Evolutionary conservation across 2,113 vertebrate genomes (phyloP).

Genomic region (Crotalus helleri): DNA sequence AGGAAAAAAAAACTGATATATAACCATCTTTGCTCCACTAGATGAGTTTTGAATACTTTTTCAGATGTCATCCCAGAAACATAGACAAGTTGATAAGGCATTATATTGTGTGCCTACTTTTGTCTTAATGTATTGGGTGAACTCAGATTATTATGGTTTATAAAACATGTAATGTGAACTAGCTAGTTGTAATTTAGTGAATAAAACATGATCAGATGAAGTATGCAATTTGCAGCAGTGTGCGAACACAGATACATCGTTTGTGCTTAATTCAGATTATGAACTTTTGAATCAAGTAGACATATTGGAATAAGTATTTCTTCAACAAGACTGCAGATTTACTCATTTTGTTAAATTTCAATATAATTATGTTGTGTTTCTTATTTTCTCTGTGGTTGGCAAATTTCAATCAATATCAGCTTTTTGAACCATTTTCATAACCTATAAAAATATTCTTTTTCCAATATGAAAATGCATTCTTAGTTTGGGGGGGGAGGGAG

Average conservation of each 20-base stretch:
- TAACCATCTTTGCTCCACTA: not conserved
- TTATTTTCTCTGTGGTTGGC: not conserved
- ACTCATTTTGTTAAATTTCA: not conserved
- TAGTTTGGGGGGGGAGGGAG: not conserved
- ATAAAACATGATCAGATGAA: not conserved
- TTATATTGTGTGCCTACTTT: not conserved
- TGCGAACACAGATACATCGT: not conserved
- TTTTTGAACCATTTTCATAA: not conserved
- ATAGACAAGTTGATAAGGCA: not conserved
- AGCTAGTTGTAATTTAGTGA: not conserved
- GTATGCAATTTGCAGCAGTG: not conserved
- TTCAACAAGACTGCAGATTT: not conserved
- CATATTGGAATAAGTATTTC: not conserved
- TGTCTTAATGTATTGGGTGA: not conserved
- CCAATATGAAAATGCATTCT: not conserved
- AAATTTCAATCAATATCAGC: not conserved
- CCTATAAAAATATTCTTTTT: not conserved
- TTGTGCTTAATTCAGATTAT: not conserved
- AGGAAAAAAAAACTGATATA: not conserved
- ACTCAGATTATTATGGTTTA: not conserved
- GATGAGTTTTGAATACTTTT: not conserved
- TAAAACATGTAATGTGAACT: not conserved
- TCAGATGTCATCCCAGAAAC: not conserved
- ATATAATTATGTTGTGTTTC: not conserved
- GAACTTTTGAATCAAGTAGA: not conserved